Evolutionary conservation across 2,797 vertebrate genomes (phyloP).

Genomic region (Dromococcyx pavoninus): DNA sequence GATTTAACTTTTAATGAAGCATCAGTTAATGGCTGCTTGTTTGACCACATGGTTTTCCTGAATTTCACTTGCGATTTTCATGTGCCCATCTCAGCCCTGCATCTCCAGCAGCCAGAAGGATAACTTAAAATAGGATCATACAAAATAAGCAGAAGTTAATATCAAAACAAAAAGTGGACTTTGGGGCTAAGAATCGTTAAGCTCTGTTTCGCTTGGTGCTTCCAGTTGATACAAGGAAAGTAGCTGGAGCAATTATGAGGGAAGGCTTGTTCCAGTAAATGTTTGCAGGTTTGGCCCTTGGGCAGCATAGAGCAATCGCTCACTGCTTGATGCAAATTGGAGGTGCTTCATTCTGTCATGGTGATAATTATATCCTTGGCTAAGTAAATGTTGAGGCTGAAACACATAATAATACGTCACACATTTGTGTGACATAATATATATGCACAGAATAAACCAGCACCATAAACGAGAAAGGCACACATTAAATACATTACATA

Average conservation of each 20-base stretch:
- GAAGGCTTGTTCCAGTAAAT: neutral
- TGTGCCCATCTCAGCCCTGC: neutral
- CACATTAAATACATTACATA: neutral
- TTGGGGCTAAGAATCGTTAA: neutral
- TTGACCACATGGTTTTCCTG: neutral
- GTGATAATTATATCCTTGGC: neutral
- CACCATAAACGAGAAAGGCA: neutral
- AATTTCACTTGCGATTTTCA: neutral
- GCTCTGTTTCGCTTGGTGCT: neutral
- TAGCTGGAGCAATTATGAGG: neutral
- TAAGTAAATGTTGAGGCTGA: neutral
- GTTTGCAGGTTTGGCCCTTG: neutral
- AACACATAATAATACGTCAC: neutral
- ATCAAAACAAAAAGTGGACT: neutral
- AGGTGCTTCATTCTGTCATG: neutral
- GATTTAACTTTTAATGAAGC: neutral
- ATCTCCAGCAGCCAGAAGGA: neutral
- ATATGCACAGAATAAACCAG: neutral
- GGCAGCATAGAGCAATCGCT: neutral
- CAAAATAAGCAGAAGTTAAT: neutral
- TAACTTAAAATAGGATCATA: neutral
- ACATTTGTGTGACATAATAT: neutral
- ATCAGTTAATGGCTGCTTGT: neutral
- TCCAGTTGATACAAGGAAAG: neutral
- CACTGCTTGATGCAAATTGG: neutral